phyloP scores from a whole-genome alignment of 2,797 vertebrate genomes.

The Halcyon smyrnensis region DNA sequence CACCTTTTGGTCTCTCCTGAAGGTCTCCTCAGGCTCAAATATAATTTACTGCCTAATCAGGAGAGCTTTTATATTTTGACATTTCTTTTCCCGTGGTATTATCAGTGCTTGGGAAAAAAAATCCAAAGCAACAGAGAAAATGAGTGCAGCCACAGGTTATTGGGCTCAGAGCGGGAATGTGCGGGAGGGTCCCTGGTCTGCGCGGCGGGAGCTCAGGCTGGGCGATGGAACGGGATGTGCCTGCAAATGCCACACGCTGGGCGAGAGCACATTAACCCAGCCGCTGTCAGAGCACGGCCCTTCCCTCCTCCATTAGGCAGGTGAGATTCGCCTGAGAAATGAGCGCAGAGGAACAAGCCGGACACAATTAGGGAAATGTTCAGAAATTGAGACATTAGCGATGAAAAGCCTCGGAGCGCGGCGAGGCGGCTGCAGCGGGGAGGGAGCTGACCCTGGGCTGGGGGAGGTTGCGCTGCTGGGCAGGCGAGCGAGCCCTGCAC shows the following conservation, averaged over 20 bases:
- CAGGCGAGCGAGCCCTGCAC: neutral
- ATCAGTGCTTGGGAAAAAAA: neutral
- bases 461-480: neutral
- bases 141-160: neutral
- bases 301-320: neutral
- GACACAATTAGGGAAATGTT: neutral
- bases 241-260: neutral
- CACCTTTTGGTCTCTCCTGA: neutral
- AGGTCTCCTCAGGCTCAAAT: neutral
- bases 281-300: neutral
- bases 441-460: neutral
- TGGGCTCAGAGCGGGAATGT: neutral
- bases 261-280: neutral
- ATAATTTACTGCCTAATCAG: neutral
- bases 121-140: neutral
- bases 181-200: neutral
- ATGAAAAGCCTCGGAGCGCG: neutral
- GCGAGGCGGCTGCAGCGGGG: neutral
- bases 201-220: neutral
- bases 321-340: neutral
- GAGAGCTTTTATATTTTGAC: neutral
- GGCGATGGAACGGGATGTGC: neutral
- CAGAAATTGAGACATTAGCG: neutral
- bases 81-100: neutral
- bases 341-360: neutral